Base-by-base conservation (phyloP, 2,888 invertebrate species). In the Lasioglossum vierecki region DNA sequence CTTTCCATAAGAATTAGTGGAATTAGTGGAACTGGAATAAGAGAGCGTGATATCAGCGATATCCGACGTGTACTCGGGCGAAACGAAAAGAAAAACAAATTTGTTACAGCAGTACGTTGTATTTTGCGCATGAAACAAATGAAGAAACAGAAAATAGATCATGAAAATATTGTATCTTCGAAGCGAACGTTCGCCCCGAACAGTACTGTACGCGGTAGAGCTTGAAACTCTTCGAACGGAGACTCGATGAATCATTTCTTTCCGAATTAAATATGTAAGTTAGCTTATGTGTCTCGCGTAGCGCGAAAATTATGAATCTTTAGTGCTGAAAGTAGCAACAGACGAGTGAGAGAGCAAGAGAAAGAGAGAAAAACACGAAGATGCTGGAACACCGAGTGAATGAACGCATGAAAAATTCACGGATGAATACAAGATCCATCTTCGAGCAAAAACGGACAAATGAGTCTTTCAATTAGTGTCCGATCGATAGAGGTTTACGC, bases 1-100 rank as follows among this genome's bases (percentile, higher is more conserved):
- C 94, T 94, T 93, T 88, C 91, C 90, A 92, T 91, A 91, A 87
- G 91, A 92, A 91, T 89, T 91, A 86, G 84, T 80, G 88, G 83
- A 53, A 53, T 53, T 53, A 53, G 49, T 53, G 49, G 49, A 83
- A 80, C 85, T 84, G 87, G 88, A 89, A 90, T 90, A 80, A 87
- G 53, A 75, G 60, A 63, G 57, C 76, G 76, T 39, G 9, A 15
- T 15, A 78, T 72, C 70, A 84, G 53, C 76, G 75, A 39, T 77
- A 53, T 76, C 49, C 78, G 73, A 79, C 75, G 46, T 78, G 41
- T 75, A 70, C 9, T 35, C 22, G 66, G 22, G 18, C 66, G 22
- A 57, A 57, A 15, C 49, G 74, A n/a, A n/a, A 49, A 22, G 3
- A 22, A 5, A n/a, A 57, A 39, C 11, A 41, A 79, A 84, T 84